phyloP scores from a whole-genome alignment of 2,888 invertebrate species.

The Drosophila peninsularis region DNA sequence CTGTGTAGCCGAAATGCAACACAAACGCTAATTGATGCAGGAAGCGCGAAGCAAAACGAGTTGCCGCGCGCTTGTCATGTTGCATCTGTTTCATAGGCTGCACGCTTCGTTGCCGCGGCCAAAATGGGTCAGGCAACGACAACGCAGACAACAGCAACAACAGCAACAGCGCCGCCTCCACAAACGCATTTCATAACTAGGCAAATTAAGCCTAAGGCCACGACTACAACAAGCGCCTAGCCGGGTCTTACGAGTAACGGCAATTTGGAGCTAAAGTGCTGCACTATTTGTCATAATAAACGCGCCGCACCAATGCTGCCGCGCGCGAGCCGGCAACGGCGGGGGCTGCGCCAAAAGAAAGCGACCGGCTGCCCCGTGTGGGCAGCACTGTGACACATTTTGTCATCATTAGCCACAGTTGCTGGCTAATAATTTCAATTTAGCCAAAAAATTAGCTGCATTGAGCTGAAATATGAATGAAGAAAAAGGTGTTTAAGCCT shows the following conservation, averaged over 20 bases:
- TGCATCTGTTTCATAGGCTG: slow-evolving; percentile 59
- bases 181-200: slow-evolving; percentile 77
- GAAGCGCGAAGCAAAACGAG: slow-evolving; percentile 70
- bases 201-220: slow-evolving; percentile 77
- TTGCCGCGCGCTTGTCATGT: slow-evolving; percentile 63
- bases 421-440: slow-evolving; percentile 79
- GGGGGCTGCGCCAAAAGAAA: slow-evolving; percentile 52
- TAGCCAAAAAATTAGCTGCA: slow-evolving; percentile 70
- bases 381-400: slow-evolving; percentile 81
- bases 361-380: slow-evolving; percentile 58
- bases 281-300: slow-evolving; percentile 81
- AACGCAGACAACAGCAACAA: slow-evolving; percentile 26
- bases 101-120: slow-evolving; percentile 51
- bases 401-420: slow-evolving; percentile 82
- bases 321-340: slow-evolving; percentile 2
- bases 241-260: slow-evolving; percentile 63
- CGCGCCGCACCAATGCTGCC: slow-evolving; percentile 47
- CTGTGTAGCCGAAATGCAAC: slow-evolving; percentile 34
- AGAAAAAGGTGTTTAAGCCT: slow-evolving; percentile 65
- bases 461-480: slow-evolving; percentile 28
- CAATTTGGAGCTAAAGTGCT: slow-evolving; percentile 70
- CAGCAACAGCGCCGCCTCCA: slow-evolving; percentile 38
- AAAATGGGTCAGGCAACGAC: slow-evolving; percentile 71
- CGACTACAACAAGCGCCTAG: slow-evolving; percentile 62
- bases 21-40: slow-evolving; percentile 74